A percentile compares a stretch with the other conserved stretches of the same genome.
phyloP scores from a whole-genome alignment of 2,113 vertebrate genomes.

The Cepphus grylle region DNA sequence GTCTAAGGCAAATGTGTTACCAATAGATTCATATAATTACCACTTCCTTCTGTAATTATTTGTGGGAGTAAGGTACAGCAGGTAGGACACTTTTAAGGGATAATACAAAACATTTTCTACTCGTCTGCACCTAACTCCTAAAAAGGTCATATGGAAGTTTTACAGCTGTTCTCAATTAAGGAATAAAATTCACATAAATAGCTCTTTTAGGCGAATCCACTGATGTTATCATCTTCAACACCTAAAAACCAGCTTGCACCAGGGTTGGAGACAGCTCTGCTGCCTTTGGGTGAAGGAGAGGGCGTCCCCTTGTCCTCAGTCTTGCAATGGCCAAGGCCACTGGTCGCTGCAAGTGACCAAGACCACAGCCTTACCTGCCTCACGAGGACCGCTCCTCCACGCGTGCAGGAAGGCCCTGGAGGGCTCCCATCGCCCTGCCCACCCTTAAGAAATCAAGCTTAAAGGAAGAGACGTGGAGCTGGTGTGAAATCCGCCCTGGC shows the following conservation, averaged over 20 bases:
- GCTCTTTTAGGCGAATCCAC: accelerated
- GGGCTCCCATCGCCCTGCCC: not conserved
- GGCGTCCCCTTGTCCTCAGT: not conserved
- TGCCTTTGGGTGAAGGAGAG: not conserved
- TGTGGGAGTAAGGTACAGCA: conserved; percentile 23
- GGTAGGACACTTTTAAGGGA: not conserved
- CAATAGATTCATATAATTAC: conserved; percentile 9
- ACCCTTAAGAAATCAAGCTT: not conserved
- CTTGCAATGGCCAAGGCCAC: too few species aligned
- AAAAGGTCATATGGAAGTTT: not conserved
- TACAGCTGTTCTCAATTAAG: not conserved
- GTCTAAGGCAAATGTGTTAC: conserved; percentile 18
- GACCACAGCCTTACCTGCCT: accelerated
- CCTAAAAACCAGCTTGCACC: accelerated
- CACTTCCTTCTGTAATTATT: conserved; percentile 24
- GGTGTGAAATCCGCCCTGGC: not conserved
- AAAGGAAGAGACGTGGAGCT: not conserved
- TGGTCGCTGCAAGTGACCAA: too few species aligned
- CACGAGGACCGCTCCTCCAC: accelerated
- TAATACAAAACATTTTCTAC: conserved; percentile 22
- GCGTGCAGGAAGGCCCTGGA: accelerated
- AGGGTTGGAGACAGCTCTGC: not conserved
- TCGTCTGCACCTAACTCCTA: not conserved
- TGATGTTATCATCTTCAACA: accelerated
- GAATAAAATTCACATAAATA: not conserved